Conservation (phyloP, 2,113 vertebrate genomes). For the Platycercus adscitus region DNA sequence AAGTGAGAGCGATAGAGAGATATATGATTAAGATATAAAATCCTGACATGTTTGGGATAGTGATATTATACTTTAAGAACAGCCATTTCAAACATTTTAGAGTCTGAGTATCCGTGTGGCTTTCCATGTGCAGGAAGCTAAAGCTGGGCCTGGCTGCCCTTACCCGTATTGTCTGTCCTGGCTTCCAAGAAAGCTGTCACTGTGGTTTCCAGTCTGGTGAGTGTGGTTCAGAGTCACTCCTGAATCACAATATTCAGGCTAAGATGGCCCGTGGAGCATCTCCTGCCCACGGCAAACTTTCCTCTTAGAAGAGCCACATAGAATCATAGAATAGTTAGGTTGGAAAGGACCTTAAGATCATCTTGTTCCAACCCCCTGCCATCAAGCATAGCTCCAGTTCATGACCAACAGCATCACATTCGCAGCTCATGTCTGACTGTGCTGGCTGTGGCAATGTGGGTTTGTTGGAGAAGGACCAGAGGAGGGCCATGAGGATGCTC, state of each 20-base stretch:
- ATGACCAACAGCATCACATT: accelerated
- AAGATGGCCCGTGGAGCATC: background rate
- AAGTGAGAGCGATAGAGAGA: background rate
- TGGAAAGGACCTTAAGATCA: no score
- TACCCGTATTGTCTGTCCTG: background rate
- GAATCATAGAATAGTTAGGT: no score
- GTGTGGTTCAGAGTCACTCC: background rate
- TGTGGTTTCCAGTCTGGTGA: background rate
- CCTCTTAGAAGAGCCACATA: background rate
- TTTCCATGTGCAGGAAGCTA: background rate
- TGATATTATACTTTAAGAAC: background rate
- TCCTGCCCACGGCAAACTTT: background rate
- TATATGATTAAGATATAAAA: background rate
- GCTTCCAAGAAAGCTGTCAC: background rate
- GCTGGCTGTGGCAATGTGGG: accelerated
- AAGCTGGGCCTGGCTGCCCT: background rate
- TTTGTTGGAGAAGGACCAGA: background rate
- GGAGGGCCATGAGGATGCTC: no score
- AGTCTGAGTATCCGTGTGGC: background rate
- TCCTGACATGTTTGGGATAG: background rate
- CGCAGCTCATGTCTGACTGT: accelerated
- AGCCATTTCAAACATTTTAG: background rate
- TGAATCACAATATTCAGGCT: background rate
- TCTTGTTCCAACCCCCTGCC: no score
- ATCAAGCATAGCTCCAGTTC: background rate